Percentiles rank a stretch among this genome's conserved stretches.
These are phyloP conservation scores for Astur gentilis DNA, from an alignment of 2,113 vertebrate species.

Conservation along the genomic window DNA sequence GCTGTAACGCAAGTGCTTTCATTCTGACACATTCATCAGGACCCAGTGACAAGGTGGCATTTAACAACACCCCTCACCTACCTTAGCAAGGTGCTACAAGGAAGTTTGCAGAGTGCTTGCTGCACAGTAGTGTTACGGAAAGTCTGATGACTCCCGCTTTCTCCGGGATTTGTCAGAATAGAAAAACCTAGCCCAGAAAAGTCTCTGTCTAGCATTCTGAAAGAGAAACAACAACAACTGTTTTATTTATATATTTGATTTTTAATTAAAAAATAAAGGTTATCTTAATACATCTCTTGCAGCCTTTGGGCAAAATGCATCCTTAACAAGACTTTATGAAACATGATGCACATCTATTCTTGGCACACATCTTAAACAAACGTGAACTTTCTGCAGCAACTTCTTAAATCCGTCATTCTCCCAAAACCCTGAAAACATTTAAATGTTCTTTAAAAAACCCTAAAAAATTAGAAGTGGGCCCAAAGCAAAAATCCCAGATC, in stretches of 20 bases:
- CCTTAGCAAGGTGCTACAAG: background rate
- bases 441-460: constrained; percentile 47
- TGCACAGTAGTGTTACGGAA: background rate
- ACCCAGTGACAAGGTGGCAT: background rate
- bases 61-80: background rate
- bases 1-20: background rate
- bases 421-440: constrained; percentile 20
- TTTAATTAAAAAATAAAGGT: constrained; percentile 83
- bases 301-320: constrained; percentile 65
- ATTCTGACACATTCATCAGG: background rate
- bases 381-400: constrained; percentile 43
- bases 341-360: constrained; percentile 47
- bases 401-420: constrained; percentile 32
- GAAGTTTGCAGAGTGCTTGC: background rate
- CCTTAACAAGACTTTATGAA: constrained; percentile 62
- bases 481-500: background rate
- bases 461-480: constrained; percentile 31
- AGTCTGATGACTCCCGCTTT: background rate
- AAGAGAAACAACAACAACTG: background rate
- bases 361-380: constrained; percentile 69
- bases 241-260: constrained; percentile 69
- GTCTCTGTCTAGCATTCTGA: background rate
- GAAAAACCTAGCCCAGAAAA: background rate
- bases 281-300: constrained; percentile 75
- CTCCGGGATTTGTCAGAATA: background rate